Percentiles rank a stretch among this genome's conserved stretches.
Evolutionary conservation across 2,888 invertebrate genomes (phyloP).

Genomic region (Macrostomum cliftonense): DNA sequence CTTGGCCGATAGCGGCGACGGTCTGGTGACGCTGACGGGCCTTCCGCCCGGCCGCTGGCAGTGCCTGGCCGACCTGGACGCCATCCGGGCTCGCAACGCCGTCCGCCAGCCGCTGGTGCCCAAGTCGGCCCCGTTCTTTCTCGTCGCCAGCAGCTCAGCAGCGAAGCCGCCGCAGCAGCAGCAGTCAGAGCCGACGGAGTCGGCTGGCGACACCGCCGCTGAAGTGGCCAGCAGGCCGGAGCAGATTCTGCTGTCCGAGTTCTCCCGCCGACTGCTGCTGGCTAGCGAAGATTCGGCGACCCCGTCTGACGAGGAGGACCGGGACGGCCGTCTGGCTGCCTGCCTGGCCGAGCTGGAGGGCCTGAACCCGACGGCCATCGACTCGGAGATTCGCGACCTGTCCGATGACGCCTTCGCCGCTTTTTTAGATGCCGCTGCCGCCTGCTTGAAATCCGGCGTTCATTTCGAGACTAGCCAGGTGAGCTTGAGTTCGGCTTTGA

Average conservation of each 20-base stretch:
- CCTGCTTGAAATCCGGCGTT: no score
- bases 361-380: constrained; percentile 62
- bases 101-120: constrained; percentile 57
- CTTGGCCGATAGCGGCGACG: constrained; percentile 29
- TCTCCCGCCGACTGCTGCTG: not conserved
- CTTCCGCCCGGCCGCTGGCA: constrained; percentile 73
- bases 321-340: not conserved
- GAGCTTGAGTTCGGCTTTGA: no score
- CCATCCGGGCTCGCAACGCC: constrained; percentile 47
- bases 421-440: no score
- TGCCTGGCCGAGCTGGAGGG: constrained; percentile 47
- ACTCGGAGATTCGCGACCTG: constrained; percentile 64
- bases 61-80: constrained; percentile 63
- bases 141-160: constrained; percentile 68
- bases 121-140: constrained; percentile 79
- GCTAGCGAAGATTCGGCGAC: not conserved
- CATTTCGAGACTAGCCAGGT: no score
- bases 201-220: no score
- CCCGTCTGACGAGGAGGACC: not conserved
- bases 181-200: no score
- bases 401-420: constrained; percentile 22
- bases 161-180: constrained; percentile 44
- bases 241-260: constrained; percentile 22
- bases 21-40: constrained; percentile 65
- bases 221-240: no score